A percentile compares a stretch with the other conserved stretches of the same genome.
These are phyloP conservation scores for Talpa occidentalis DNA, from an alignment of 2,113 vertebrate genomes.

Conservation along the genomic window DNA sequence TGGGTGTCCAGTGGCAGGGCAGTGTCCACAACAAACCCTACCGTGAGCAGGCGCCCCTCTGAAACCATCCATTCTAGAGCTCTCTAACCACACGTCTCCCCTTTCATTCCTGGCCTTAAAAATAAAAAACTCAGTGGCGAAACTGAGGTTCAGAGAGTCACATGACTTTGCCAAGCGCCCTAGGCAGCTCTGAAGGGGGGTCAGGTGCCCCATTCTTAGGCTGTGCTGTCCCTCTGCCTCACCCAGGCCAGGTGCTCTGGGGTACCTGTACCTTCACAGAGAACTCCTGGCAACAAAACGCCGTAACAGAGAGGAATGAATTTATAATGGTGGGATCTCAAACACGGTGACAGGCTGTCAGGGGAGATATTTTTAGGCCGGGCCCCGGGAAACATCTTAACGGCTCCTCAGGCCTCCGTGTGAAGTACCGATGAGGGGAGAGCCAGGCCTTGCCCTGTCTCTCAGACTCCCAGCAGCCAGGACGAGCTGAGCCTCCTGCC, in stretches of 20 bases:
- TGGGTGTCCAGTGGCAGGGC: not conserved
- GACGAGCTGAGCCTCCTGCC: not conserved
- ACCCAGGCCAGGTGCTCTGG: not conserved
- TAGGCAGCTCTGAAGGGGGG: too few relatives aligned
- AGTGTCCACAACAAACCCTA: not conserved
- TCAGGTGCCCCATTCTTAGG: not conserved
- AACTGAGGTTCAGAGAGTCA: not conserved
- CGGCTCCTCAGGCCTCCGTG: not conserved
- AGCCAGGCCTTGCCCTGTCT: not conserved
- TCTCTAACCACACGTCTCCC: not conserved
- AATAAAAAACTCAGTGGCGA: not conserved
- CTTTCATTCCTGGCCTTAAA: not conserved
- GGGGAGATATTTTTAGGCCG: slow-evolving; percentile 79
- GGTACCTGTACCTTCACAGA: slow-evolving; percentile 61
- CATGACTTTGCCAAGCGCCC: not conserved
- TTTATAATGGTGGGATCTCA: slow-evolving; percentile 71
- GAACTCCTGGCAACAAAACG: slow-evolving; percentile 70
- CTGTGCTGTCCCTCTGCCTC: not conserved
- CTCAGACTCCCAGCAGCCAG: not conserved
- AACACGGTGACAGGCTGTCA: slow-evolving; percentile 75
- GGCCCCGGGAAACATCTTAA: slow-evolving; percentile 66
- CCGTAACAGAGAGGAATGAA: slow-evolving; percentile 68
- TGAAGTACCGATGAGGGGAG: slow-evolving; percentile 52
- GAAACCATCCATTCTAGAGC: not conserved
- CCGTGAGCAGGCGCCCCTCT: not conserved